Evolutionary conservation across 2,888 invertebrate genomes (phyloP).

Genomic region (Tetanocera ferruginea): DNA sequence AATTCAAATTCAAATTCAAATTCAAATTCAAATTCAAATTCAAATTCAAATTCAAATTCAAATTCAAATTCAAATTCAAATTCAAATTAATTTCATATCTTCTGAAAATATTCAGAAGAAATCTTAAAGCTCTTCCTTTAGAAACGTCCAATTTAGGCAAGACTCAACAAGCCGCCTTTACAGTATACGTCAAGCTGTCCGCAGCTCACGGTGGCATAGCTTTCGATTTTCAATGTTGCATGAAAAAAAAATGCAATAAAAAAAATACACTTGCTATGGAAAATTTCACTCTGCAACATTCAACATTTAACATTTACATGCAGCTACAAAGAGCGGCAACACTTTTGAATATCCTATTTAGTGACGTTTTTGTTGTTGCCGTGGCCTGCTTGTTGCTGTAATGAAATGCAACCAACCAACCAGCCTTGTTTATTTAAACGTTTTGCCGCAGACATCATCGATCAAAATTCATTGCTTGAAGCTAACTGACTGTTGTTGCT

Average conservation of each 20-base stretch:
- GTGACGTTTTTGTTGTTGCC: not conserved
- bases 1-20: too few species aligned
- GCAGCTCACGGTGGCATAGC: not conserved
- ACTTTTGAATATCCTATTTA: constrained; percentile 2
- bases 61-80: too few species aligned
- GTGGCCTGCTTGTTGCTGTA: not conserved
- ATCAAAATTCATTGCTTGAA: constrained; percentile 14
- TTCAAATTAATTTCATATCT: too few species aligned
- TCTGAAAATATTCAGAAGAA: too few species aligned
- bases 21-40: too few species aligned
- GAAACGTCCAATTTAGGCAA: not conserved
- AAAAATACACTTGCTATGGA: constrained; percentile 10
- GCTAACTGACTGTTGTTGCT: not conserved
- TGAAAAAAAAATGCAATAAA: too few species aligned
- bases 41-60: too few species aligned
- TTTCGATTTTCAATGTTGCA: not conserved
- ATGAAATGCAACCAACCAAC: not conserved
- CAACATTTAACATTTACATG: not conserved
- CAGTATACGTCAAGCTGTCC: not conserved
- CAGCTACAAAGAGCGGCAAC: not conserved
- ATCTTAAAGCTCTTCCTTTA: not conserved
- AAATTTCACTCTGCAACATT: constrained; percentile 1
- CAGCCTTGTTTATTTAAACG: not conserved
- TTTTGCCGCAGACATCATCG: constrained; percentile 14
- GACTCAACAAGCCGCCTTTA: not conserved